Evolutionary conservation across 2,113 vertebrate genomes (phyloP), one percentile per base, ranked within the genome.

Genomic region (Prinia subflava): DNA sequence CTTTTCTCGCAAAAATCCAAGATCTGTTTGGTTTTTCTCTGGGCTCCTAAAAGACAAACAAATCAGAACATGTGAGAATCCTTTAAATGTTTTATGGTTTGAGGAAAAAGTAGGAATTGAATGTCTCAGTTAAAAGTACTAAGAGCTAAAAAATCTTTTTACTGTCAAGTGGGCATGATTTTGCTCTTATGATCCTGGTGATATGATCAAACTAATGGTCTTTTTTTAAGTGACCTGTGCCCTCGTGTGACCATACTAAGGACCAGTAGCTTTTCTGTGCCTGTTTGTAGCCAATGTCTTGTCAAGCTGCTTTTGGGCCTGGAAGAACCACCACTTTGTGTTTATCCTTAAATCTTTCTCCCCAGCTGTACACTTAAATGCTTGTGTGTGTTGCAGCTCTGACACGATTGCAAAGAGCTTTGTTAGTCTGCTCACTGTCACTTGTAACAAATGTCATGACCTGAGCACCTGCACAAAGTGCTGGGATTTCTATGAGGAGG

Each of bases 201-300:
- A 41, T 57, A 60, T 0, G 4, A 42, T 22, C 37, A 33, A 44
- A n/a, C 7, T n/a, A 21, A 21, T 35, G 15, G 6, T 3, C 1
- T 7, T 30, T 59, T 39, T 69, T 55, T 42, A 35, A 46, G 28
- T 44, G 60, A 12, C 10, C 9, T 25, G 9, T 88, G 46, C 24
- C 16, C 15, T 77, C 57, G 21, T 65, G 22, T 75, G n/a, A 62
- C 31, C 12, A 14, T 42, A 24, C 23, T 28, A 81, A 74, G 64
- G 46, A 55, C 22, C 2, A 5, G 31, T 35, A 80, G 60, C 77
- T 13, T 77, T 95, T 92, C 44, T 73, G 35, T 89, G 44, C 33
- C 11, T 81, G 3, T 64, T 71, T 78, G 73, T 87, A 87, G 23
- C 14, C 8, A 3, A 30, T 62, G 42, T 64, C 24, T 69, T 15